Conservation (phyloP, 2,888 invertebrate genomes). For the Tetranychus truncatus region DNA sequence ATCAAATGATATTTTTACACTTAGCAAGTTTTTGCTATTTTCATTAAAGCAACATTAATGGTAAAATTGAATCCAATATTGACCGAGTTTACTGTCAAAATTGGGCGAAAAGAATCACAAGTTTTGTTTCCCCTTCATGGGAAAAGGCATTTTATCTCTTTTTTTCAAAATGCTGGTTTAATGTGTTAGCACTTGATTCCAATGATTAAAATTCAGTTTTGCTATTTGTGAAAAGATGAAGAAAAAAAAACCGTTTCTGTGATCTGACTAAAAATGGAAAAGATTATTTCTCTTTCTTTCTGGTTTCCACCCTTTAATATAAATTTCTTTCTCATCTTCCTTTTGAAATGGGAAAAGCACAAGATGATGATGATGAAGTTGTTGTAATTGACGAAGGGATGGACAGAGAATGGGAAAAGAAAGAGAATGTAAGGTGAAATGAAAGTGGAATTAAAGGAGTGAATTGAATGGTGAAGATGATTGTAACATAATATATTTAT, state of each 20-base stretch:
- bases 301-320: background rate
- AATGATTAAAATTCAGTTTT: too few species aligned
- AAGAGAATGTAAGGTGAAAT: background rate
- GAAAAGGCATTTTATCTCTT: too few species aligned
- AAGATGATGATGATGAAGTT: background rate
- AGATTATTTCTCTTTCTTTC: background rate
- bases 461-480: background rate
- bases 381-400: background rate
- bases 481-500: background rate
- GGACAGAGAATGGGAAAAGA: conserved; percentile 2
- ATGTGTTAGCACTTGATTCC: too few species aligned
- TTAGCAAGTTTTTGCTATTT: background rate
- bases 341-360: background rate
- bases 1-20: background rate
- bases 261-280: background rate
- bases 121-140: too few species aligned
- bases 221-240: too few species aligned
- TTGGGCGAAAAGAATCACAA: too few species aligned
- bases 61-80: too few species aligned
- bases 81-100: too few species aligned
- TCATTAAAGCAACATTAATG: too few species aligned
- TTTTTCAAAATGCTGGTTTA: too few species aligned
- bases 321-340: background rate
- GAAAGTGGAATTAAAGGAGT: background rate
- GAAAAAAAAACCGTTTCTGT: background rate